Percentiles rank a stretch among this genome's conserved stretches.
These are phyloP conservation scores for Myripristis murdjan DNA, from an alignment of 2,797 vertebrate genomes.

Conservation along the genomic window DNA sequence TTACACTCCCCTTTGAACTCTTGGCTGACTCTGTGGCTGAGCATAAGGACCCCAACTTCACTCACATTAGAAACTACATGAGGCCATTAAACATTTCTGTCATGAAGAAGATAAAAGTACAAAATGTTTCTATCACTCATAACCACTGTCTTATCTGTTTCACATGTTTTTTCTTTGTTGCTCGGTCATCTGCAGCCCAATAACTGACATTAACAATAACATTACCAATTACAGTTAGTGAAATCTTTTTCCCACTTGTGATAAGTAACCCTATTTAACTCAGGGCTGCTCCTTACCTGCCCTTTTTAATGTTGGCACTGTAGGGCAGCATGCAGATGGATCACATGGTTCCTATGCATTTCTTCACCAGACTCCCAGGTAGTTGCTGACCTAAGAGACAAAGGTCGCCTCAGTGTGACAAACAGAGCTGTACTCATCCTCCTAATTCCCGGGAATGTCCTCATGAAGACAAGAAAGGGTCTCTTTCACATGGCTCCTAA, in stretches of 20 bases:
- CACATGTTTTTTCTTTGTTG: neutral
- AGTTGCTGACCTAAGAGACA: slow-evolving; percentile 72
- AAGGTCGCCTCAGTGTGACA: slow-evolving; percentile 69
- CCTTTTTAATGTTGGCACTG: slow-evolving; percentile 15
- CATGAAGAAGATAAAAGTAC: slow-evolving; percentile 11
- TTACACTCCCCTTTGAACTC: slow-evolving; percentile 42
- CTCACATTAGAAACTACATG: slow-evolving; percentile 18
- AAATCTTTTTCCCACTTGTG: slow-evolving; percentile 13
- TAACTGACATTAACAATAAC: slow-evolving; percentile 18
- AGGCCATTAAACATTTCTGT: slow-evolving; percentile 29
- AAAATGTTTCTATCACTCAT: neutral
- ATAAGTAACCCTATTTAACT: slow-evolving; percentile 20
- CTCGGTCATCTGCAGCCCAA: slow-evolving; percentile 1
- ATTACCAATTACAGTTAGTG: slow-evolving; percentile 2
- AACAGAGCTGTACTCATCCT: slow-evolving; percentile 83
- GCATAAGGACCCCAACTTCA: slow-evolving; percentile 25
- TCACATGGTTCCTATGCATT: slow-evolving; percentile 58
- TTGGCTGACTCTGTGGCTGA: slow-evolving; percentile 45
- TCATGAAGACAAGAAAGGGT: slow-evolving; percentile 81
- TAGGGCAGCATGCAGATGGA: slow-evolving; percentile 29
- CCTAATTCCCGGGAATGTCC: slow-evolving; percentile 86
- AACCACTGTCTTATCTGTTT: slow-evolving; percentile 4
- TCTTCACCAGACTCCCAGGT: slow-evolving; percentile 67
- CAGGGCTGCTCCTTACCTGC: slow-evolving; percentile 42
- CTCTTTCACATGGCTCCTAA: slow-evolving; percentile 85